Evolutionary conservation across 35 echinoderm and acorn worm genomes (phyloP), one percentile per base, ranked within the genome.

Genomic region (Ophioderma brevispina): DNA sequence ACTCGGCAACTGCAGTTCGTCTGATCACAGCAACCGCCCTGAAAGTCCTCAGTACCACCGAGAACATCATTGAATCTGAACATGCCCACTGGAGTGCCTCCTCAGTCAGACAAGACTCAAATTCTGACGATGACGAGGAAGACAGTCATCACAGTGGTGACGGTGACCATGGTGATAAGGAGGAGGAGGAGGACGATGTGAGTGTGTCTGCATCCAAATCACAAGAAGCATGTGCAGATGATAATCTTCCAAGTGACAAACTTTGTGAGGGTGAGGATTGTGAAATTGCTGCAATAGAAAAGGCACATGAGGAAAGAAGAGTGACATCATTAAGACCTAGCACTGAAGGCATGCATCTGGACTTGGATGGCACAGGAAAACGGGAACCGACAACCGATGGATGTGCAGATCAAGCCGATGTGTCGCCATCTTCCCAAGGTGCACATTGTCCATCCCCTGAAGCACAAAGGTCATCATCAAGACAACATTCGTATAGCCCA

Each of bases 11-110:
- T 78, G 97, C 97, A 56, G 97, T 99, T 1, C 75, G 97, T n/a
- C 93, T 99, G 94, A 99, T 99, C 33, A 99, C 97, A 21, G 76
- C 94, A 77, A 99, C 97, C 19, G 97, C 94, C 4, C 94, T 99
- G 13, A 99, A 99, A 80, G 87, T 99, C 31, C 84, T 99, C 25
- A 90, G 82, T 35, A 95, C 90, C 19, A 99, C 97, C 32, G 97
- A 99, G 78, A 91, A 92, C 49, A 82, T 92, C 0, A 99, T 99
- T 64, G 87, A 92, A n/a, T 80, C 90, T 32, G 89, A 98, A 36
- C 87, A 87, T 85, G 83, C 83, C 21, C 25, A 17, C 15, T 34
- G 33, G 36, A 59, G 46, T 37, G 21, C 83, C 19, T n/a, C 83
- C 1, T 13, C 81, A 84, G 21, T 35, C 10, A 18, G 10, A 70